A percentile compares a stretch with the other conserved stretches of the same genome.
Conservation (phyloP, 2,888 invertebrate genomes). For the Mesorhabditis spiculigera region DNA sequence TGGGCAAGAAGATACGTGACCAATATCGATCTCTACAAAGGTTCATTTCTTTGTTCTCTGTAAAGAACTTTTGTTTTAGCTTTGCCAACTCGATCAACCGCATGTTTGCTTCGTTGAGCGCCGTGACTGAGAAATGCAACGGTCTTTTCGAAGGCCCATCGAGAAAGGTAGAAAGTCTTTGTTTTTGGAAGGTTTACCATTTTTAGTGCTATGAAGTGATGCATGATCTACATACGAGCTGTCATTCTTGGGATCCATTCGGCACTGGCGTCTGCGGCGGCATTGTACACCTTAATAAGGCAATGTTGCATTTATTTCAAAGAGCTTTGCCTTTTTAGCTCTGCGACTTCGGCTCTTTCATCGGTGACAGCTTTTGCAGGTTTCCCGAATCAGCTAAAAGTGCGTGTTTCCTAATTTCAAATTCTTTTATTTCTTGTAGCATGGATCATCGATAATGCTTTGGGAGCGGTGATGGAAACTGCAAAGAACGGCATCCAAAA, state of each 20-base stretch:
- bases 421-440: neutral
- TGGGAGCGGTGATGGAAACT: slow-evolving; percentile 2
- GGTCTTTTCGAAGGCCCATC: neutral
- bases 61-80: neutral
- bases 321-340: neutral
- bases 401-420: neutral
- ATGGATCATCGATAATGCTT: slow-evolving; percentile 2
- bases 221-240: neutral
- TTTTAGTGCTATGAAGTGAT: neutral
- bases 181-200: neutral
- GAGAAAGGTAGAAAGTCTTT: neutral
- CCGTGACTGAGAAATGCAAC: neutral
- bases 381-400: neutral
- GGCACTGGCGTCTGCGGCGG: slow-evolving; percentile 4
- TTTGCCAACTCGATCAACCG: neutral
- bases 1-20: neutral
- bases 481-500: neutral
- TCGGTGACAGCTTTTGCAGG: neutral
- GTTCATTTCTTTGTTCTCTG: neutral
- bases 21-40: neutral
- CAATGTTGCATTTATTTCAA: neutral
- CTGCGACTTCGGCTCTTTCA: neutral
- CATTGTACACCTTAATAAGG: neutral
- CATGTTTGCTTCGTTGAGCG: neutral
- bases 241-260: neutral